Percentiles rank a stretch among this genome's conserved stretches.
These are phyloP conservation scores for Aspidoscelis tigris DNA, from an alignment of 2,113 vertebrate genomes.

Conservation along the genomic window DNA sequence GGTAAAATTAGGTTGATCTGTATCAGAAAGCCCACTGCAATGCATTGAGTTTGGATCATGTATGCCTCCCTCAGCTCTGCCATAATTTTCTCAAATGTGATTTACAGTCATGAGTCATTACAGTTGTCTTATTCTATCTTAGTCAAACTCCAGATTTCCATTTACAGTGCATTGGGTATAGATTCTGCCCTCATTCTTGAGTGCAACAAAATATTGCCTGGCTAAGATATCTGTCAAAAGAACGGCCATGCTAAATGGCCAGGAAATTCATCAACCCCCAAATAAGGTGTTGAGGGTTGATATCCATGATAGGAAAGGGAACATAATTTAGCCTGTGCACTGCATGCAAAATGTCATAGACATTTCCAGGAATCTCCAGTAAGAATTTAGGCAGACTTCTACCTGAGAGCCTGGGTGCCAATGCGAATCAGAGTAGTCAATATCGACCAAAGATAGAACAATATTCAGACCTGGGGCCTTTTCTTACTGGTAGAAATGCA, in stretches of 20 bases:
- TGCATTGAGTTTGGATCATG: background rate
- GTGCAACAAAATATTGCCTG: background rate
- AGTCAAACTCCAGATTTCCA: no score
- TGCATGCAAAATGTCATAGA: no score
- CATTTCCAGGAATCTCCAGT: no score
- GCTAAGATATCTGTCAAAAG: background rate
- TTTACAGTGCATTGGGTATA: background rate
- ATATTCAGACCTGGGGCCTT: no score
- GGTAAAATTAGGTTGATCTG: background rate
- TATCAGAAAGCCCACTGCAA: background rate
- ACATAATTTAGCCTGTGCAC: background rate
- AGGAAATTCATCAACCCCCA: background rate
- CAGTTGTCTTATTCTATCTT: no score
- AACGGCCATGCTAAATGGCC: background rate
- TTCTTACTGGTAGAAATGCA: no score
- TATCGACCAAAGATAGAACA: no score
- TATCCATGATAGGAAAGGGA: background rate
- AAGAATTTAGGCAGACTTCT: no score
- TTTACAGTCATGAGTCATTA: no score
- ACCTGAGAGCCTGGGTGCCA: no score
- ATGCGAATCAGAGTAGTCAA: no score
- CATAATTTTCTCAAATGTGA: no score
- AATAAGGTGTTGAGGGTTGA: background rate
- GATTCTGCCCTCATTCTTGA: background rate
- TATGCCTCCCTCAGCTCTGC: background rate